A percentile compares a stretch with the other conserved stretches of the same genome.
phyloP scores from a whole-genome alignment of 2,113 vertebrate genomes.

The Odocoileus hemionus region DNA sequence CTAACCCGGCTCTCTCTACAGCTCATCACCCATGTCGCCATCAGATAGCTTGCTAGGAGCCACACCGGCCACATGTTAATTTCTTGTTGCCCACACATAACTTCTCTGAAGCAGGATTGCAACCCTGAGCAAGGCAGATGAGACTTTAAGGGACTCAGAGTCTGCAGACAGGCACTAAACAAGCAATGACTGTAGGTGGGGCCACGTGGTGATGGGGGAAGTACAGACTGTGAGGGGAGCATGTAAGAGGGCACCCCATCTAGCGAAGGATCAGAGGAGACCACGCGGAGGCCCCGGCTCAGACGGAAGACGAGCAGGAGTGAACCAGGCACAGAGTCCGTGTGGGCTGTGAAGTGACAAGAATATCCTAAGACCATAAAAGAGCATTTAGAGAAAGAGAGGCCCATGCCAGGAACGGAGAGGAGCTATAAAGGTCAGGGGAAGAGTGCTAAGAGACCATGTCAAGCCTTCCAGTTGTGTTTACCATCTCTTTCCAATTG shows the following conservation, averaged over 20 bases:
- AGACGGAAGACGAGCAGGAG: not conserved
- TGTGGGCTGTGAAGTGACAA: not conserved
- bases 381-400: not conserved
- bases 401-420: not conserved
- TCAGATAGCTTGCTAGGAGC: not conserved
- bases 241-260: too few relatives aligned
- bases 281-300: accelerated
- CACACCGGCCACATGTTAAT: not conserved
- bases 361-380: not conserved
- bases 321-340: not conserved
- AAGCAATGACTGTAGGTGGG: too few relatives aligned
- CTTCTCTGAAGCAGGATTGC: not conserved
- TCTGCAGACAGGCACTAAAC: not conserved
- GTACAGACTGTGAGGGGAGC: not conserved
- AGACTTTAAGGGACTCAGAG: not conserved
- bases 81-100: not conserved
- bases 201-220: not conserved
- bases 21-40: not conserved
- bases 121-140: not conserved
- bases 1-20: not conserved
- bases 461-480: accelerated
- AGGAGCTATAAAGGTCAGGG: not conserved
- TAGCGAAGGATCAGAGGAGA: not conserved
- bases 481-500: not conserved
- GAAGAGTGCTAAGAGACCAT: too few relatives aligned